These are phyloP conservation scores for Agrochola lota DNA, from an alignment of 2,888 invertebrate species.

Conservation along the genomic window DNA sequence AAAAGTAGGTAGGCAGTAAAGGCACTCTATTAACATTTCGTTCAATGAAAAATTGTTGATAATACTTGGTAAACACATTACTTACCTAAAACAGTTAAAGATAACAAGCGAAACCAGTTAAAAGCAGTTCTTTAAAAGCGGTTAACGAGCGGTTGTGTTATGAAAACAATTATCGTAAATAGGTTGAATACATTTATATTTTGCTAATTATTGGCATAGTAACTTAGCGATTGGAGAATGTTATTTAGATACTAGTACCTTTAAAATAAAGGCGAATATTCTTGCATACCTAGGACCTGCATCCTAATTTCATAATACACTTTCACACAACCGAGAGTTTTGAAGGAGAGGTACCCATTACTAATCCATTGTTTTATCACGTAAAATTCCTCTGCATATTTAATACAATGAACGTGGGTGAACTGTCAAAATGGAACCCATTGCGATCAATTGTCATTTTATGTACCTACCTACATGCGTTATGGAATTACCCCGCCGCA, in stretches of 20 bases:
- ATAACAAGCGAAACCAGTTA: slow-evolving; percentile 61
- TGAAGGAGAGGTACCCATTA: too few species aligned
- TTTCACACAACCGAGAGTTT: too few species aligned
- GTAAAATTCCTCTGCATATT: too few species aligned
- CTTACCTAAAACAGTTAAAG: slow-evolving; percentile 45
- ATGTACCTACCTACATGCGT: too few species aligned
- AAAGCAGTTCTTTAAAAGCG: slow-evolving; percentile 59
- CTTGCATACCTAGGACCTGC: not conserved
- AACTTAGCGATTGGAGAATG: slow-evolving; percentile 22
- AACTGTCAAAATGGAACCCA: too few species aligned
- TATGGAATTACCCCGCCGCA: too few species aligned
- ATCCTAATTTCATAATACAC: too few species aligned
- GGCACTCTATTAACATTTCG: not conserved
- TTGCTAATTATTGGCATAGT: slow-evolving; percentile 42
- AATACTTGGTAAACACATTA: slow-evolving; percentile 37
- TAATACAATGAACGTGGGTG: too few species aligned
- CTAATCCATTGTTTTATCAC: too few species aligned
- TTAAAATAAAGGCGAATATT: not conserved
- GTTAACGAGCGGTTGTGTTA: slow-evolving; percentile 56
- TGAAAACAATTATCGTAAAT: slow-evolving; percentile 57
- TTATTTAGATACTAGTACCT: slow-evolving; percentile 4
- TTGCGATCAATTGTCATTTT: too few species aligned
- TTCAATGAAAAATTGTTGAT: slow-evolving; percentile 40
- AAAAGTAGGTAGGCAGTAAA: not conserved
- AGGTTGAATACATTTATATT: slow-evolving; percentile 55